Base-by-base conservation (phyloP, 2,113 vertebrate genomes). In the Zonotrichia leucophrys region DNA sequence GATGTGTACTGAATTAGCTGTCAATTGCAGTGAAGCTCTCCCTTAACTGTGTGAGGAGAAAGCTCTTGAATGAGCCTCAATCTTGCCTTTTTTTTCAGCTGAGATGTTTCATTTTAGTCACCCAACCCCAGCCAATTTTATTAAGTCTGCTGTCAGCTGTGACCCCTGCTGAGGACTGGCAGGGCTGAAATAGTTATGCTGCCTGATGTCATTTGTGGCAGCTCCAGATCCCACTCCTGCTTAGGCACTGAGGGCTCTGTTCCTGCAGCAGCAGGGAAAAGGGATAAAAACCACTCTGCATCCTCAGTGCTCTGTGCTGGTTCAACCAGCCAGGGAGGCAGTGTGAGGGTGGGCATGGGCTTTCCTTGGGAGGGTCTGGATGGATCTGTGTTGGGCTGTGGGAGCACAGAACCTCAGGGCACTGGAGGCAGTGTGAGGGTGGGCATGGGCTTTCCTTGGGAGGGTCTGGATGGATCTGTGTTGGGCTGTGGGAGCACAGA, bases 21-120 rank as follows among this genome's bases (percentile, higher is more conserved):
- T 97, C 82, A 83, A 95, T 96, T 96, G 92, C 96, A 97, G 96
- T 92, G 93, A 96, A 97, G 95, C 96, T 97, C 95, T 93, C 79
- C 95, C 95, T 46, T 88, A 95, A 92, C 91, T 47, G 52, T 84
- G 22, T 63, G 90, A 90, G 87, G 95, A 93, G 72, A 96, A 94
- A 96, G 96, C 93, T 87, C 87, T 59, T 60, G 72, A 91, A 96
- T 86, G 68, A 91, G 86, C 55, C 41, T 60, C 68, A 47, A 83
- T 53, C 83, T 87, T 60, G 66, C 55, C 12, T 62, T 11, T 70
- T 73, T 90, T 90, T 92, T 95, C 85, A 81, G 60, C 68, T 73
- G 18, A 39, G 44, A 80, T 87, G 78, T 96, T 96, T 95, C 94
- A 91, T 96, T 95, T 96, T 89, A 93, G 94, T 92, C 92, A 89